Evolutionary conservation across 2,888 invertebrate species (phyloP).

Genomic region (Lepidocyrtoides sp.): DNA sequence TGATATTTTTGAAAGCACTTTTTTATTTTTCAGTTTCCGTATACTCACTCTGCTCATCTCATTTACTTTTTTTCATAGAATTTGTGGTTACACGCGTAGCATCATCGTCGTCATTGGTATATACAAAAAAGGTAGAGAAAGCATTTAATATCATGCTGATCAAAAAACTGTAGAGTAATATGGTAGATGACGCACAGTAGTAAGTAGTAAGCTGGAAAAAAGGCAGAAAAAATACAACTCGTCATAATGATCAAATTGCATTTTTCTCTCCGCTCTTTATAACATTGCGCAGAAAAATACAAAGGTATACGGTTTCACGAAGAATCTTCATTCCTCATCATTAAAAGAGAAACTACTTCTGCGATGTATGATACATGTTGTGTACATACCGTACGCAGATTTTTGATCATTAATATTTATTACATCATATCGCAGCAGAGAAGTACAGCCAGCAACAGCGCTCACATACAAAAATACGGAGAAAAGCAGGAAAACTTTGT

Average conservation of each 20-base stretch:
- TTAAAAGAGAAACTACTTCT: conserved; percentile 31
- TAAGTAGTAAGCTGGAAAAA: not conserved
- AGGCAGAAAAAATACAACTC: conserved; percentile 32
- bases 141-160: conserved; percentile 15
- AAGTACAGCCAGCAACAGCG: no score
- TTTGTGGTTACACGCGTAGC: not conserved
- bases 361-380: not conserved
- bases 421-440: no score
- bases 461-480: no score
- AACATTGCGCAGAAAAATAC: conserved; percentile 42
- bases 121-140: conserved; percentile 1
- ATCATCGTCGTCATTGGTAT: not conserved
- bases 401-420: not conserved
- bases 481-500: no score
- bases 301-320: conserved; percentile 62
- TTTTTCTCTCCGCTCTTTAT: conserved; percentile 4
- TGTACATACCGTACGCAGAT: not conserved
- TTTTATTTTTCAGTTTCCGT: conserved; percentile 19
- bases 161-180: not conserved
- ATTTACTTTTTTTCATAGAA: not conserved
- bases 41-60: not conserved
- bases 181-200: not conserved
- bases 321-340: conserved; percentile 26
- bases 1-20: conserved; percentile 68
- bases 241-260: conserved; percentile 57